Conservation (phyloP, 1,140 invertebrate genomes). For the Rhynchophorus ferrugineus region DNA sequence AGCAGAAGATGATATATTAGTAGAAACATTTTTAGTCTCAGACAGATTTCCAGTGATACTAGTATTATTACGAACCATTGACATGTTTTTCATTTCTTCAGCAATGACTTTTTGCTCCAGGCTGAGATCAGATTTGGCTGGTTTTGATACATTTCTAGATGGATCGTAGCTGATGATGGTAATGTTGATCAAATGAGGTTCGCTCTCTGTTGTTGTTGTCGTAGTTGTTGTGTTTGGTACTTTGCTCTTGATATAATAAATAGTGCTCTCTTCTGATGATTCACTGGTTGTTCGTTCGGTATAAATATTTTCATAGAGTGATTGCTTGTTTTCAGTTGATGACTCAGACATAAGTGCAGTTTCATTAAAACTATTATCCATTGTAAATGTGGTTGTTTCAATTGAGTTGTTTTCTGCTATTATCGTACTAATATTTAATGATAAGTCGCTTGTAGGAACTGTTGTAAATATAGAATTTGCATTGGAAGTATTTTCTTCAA, state of each 20-base stretch:
- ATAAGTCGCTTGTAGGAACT: background rate
- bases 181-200: conserved; percentile 21
- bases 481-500: background rate
- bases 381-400: background rate
- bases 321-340: background rate
- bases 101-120: conserved; percentile 22
- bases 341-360: background rate
- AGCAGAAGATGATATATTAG: too few species aligned
- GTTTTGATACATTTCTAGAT: conserved; percentile 16
- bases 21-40: too few species aligned
- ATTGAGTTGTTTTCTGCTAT: background rate
- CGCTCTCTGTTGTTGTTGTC: background rate
- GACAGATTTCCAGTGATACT: too few species aligned
- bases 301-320: too few species aligned
- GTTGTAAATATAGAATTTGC: background rate
- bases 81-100: conserved; percentile 18
- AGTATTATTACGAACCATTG: too few species aligned
- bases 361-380: background rate
- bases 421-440: conserved; percentile 8
- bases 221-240: background rate
- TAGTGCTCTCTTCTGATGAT: background rate
- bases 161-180: conserved; percentile 18
- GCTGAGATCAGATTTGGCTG: conserved; percentile 28
- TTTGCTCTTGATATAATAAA: conserved; percentile 1
- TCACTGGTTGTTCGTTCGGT: background rate